These are phyloP conservation scores for Alcis repandata DNA, from an alignment of 2,888 invertebrate species.

Conservation along the genomic window DNA sequence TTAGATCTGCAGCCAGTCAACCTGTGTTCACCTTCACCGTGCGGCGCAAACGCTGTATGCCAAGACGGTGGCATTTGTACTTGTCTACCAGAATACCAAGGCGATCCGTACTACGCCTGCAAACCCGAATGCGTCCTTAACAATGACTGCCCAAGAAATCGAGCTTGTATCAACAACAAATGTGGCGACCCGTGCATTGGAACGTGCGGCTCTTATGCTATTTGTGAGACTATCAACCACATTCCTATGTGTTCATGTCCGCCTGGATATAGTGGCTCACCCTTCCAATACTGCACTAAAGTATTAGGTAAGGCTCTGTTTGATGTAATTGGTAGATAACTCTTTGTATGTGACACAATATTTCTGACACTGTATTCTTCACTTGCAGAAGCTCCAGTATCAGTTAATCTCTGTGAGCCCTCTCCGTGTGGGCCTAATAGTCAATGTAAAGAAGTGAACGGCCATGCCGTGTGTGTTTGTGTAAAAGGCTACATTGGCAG, in stretches of 20 bases:
- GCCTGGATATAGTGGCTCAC: constrained; percentile 88
- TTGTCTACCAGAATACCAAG: constrained; percentile 90
- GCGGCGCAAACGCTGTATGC: constrained; percentile 89
- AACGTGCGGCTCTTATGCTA: constrained; percentile 88
- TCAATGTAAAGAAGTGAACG: constrained; percentile 89
- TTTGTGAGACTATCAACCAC: constrained; percentile 88
- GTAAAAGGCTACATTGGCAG: constrained; percentile 89
- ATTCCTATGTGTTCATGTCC: constrained; percentile 90
- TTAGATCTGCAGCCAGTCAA: constrained; percentile 77
- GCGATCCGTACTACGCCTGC: constrained; percentile 91
- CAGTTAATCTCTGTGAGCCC: constrained; percentile 71
- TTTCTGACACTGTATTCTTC: constrained; percentile 31
- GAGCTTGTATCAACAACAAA: constrained; percentile 91
- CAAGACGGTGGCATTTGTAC: constrained; percentile 88
- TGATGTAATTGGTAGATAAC: neutral
- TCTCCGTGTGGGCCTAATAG: constrained; percentile 91
- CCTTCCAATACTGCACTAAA: constrained; percentile 86
- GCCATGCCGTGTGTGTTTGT: constrained; percentile 91
- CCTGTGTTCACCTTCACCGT: constrained; percentile 90
- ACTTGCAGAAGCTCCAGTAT: constrained; percentile 60
- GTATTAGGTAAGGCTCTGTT: constrained; percentile 60
- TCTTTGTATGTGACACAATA: neutral
- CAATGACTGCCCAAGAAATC: constrained; percentile 89
- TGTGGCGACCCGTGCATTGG: constrained; percentile 91
- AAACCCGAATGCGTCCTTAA: constrained; percentile 93